phyloP scores from a whole-genome alignment of 2,113 vertebrate species.

The Scopus umbretta region DNA sequence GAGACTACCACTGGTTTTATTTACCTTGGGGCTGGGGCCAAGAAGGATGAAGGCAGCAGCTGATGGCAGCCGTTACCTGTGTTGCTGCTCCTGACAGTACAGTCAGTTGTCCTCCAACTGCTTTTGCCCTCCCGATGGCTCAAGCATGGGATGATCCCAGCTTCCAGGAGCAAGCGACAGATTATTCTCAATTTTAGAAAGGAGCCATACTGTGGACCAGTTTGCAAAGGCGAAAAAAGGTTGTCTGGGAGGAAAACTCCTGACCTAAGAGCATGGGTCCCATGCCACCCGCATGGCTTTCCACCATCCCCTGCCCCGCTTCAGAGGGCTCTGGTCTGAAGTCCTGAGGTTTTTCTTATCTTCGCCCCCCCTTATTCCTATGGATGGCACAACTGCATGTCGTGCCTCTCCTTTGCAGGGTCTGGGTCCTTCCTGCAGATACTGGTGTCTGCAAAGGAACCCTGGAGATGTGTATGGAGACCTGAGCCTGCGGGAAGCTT shows the following conservation, averaged over 20 bases:
- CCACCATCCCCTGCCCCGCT: background rate
- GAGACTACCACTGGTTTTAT: background rate
- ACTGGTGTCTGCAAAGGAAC: background rate
- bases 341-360: background rate
- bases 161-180: background rate
- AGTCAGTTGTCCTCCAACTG: fast-evolving
- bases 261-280: background rate
- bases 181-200: background rate
- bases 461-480: fast-evolving
- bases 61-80: background rate
- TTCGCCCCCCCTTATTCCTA: background rate
- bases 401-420: background rate
- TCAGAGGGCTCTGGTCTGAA: background rate
- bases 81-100: fast-evolving
- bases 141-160: background rate
- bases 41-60: background rate
- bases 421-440: background rate
- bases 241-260: background rate
- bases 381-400: background rate
- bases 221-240: background rate
- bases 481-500: background rate
- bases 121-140: background rate
- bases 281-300: background rate
- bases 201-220: background rate
- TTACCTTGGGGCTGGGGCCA: background rate